Base-by-base conservation (phyloP, 1,140 invertebrate genomes). In the Bombus sylvicola region DNA sequence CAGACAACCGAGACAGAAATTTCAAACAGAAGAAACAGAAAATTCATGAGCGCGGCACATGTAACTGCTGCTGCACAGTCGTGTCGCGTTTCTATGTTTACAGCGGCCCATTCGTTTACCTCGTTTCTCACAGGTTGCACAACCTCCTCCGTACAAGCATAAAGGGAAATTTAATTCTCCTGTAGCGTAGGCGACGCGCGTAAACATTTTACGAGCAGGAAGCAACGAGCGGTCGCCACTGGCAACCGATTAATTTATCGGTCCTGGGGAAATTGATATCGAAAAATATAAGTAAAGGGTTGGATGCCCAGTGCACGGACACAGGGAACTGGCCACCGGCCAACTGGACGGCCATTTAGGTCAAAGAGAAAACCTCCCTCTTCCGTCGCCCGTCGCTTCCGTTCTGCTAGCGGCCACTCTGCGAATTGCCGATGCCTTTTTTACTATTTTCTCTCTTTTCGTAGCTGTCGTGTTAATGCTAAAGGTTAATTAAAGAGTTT, bases 271-370 rank as follows among this genome's bases (percentile, higher is more conserved):
- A 92, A 92, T 88, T 89, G 90, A 92, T 92, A 91, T 90, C 85
- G 77, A 87, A 87, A 88, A 91, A 90, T 90, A 91, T 87, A 89
- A 90, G 86, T 88, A 88, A 89, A 85, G 68, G 57, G 0, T 28
- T 53, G n/a, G 39, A 59, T 57, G 72, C 77, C 69, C 75, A 84
- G 43, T 81, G 88, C 89, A 90, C 81, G 89, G 90, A 94, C 91
- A 92, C 80, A 91, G 89, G 87, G 84, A 88, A 90, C 88, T 94
- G 94, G 94, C 93, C 68, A 43, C 8, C 47, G 73, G 91, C 94
- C 93, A 94, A 92, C 87, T 86, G 90, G 73, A 84, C 88, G 80
- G 39, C 83, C 89, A 94, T 94, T 94, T 93, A 85, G 94, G 93
- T 94, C 92, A 93, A 89, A 93, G 87, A 90, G 86, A 82, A 53